Conservation (phyloP, 2,113 vertebrate genomes). For the Sigmodon hispidus region DNA sequence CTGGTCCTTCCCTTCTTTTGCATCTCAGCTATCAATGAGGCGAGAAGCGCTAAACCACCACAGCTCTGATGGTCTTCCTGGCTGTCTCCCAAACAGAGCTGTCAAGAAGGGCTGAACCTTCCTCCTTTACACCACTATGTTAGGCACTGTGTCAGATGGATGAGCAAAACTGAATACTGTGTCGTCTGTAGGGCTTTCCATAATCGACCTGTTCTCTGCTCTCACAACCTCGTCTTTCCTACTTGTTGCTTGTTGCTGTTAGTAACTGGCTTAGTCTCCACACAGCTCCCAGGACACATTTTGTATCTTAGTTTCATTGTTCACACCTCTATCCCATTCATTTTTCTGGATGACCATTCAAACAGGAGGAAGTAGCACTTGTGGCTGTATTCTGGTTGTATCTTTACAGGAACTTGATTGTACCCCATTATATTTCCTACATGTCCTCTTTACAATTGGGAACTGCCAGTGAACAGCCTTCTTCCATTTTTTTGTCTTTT, state of each 20-base stretch:
- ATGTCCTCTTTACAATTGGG: background rate
- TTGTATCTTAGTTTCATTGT: background rate
- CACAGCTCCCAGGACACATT: background rate
- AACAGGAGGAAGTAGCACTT: background rate
- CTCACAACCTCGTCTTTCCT: too few relatives aligned
- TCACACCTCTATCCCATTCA: too few relatives aligned
- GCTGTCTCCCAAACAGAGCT: background rate
- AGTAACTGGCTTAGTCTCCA: background rate
- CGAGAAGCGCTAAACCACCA: background rate
- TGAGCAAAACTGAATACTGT: too few relatives aligned
- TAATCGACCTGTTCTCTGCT: background rate
- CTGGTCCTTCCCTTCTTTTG: background rate
- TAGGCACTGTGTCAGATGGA: background rate
- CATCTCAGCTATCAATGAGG: background rate
- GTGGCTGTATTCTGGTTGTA: fast-evolving
- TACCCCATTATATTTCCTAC: fast-evolving
- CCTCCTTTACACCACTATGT: background rate
- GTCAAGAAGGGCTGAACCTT: background rate
- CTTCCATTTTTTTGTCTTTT: too few relatives aligned
- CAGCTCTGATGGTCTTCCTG: background rate
- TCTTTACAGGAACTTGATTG: too few relatives aligned
- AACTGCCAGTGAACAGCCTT: background rate
- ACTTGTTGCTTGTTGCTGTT: background rate
- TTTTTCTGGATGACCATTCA: background rate
- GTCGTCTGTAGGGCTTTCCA: fast-evolving